Base-by-base conservation (phyloP, 2,797 vertebrate species). In the Euthynnus affinis region DNA sequence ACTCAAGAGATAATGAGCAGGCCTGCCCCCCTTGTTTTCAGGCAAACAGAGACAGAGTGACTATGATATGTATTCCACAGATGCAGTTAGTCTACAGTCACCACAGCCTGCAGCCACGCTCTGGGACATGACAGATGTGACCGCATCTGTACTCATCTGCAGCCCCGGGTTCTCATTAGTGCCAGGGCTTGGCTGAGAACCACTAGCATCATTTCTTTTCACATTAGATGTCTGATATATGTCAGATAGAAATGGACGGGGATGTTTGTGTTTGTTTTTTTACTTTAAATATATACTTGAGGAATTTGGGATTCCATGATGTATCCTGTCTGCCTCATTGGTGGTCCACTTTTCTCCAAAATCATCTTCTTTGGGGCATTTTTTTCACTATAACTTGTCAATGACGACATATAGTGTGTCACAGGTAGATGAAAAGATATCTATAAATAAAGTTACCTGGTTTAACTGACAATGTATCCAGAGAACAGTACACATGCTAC, bases 91-190 rank as follows among this genome's bases (percentile, higher is more conserved):
- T 48, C 7, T 37, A 40, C 46, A 76, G 55, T 44, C 53, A 59
- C 53, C 58, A 37, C 71, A 44, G 65, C 32, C 58, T 25, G 51
- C 22, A 40, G 72, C 32, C 9, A 13, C 37, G 61, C 49, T 57
- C 13, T 48, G 40, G 73, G 71, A 71, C 29, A 7, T n/a, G 18
- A 53, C 68, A 73, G 82, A 55, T 80, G 73, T 56, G 59, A 60
- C 15, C 18, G 2, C 73, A 76, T 71, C 72, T 73, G 67, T 56
- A 62, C 56, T 44, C 1, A 5, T 65, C 61, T 57, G 66, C 15
- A 27, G 27, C 61, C 69, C 56, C 20, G 6, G 63, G 63, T 27
- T 51, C 58, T 57, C 49, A 44, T 78, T 72, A 65, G 69, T n/a
- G 2, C 20, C 23, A 29, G 22, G 17, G n/a, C 29, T 15, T 1